Evolutionary conservation across 2,888 invertebrate species (phyloP).

Genomic region (Polydesmus complanatus): DNA sequence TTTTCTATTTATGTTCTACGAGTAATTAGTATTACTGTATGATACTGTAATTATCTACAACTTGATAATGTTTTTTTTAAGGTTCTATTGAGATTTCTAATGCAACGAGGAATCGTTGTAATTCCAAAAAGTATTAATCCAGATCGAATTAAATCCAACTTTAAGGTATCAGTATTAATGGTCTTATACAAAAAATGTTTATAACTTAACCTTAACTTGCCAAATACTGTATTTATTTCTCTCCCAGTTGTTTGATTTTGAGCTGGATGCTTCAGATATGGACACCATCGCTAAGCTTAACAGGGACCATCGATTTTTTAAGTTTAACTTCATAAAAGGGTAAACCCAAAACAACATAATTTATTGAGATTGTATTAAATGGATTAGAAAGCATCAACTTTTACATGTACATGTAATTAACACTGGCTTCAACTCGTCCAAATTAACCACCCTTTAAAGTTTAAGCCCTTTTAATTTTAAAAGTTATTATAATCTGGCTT

Average conservation of each 20-base stretch:
- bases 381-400: too few species aligned
- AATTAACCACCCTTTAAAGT: too few species aligned
- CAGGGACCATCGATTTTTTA: background rate
- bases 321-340: background rate
- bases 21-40: background rate
- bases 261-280: constrained; percentile 5
- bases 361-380: too few species aligned
- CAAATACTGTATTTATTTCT: constrained; percentile 26
- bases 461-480: too few species aligned
- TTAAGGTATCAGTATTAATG: too few species aligned
- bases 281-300: background rate
- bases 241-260: constrained; percentile 9
- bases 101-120: constrained; percentile 27
- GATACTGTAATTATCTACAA: background rate
- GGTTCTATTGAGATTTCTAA: constrained; percentile 26
- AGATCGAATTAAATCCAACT: constrained; percentile 27
- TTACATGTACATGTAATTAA: too few species aligned
- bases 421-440: too few species aligned
- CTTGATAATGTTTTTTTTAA: constrained; percentile 20
- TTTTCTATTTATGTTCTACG: too few species aligned
- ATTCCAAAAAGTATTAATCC: constrained; percentile 29
- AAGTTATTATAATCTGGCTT: too few species aligned
- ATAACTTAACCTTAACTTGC: background rate
- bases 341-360: background rate
- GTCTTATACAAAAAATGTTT: too few species aligned